A percentile compares a stretch with the other conserved stretches of the same genome.
phyloP scores from a whole-genome alignment of 2,888 invertebrate genomes.

The Mesoligia furuncula region DNA sequence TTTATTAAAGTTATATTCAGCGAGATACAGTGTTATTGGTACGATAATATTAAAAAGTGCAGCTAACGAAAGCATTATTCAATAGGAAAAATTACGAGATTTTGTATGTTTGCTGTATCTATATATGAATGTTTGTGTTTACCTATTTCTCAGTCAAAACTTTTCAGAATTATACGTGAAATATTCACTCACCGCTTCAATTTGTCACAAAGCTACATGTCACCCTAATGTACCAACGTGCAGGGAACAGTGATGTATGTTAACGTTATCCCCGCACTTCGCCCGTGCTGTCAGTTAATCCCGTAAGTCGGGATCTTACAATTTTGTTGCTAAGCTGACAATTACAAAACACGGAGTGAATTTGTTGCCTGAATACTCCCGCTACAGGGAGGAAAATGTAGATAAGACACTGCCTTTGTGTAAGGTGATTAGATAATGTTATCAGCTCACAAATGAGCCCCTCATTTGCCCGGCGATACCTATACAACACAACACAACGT shows the following conservation, averaged over 20 bases:
- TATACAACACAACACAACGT: neutral
- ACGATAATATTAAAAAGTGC: neutral
- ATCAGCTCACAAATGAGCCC: neutral
- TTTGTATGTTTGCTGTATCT: neutral
- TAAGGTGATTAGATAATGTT: conserved; percentile 3
- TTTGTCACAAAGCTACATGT: conserved; percentile 35
- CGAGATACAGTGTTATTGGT: neutral
- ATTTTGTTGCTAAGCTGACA: conserved; percentile 54
- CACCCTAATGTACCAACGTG: conserved; percentile 38
- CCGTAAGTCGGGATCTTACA: conserved; percentile 50
- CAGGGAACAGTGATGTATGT: conserved; percentile 47
- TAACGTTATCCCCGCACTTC: conserved; percentile 37
- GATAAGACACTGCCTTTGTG: neutral
- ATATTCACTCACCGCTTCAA: conserved; percentile 16
- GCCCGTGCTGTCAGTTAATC: conserved; percentile 43
- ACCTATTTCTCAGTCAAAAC: neutral
- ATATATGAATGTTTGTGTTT: neutral
- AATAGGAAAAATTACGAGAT: neutral
- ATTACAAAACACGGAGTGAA: conserved; percentile 55
- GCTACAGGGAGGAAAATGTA: conserved; percentile 6
- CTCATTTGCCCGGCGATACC: neutral
- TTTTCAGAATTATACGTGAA: conserved; percentile 7
- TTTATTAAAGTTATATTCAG: neutral
- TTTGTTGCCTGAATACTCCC: conserved; percentile 11
- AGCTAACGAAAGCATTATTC: neutral